Evolutionary conservation across 2,888 invertebrate genomes (phyloP).

Genomic region (Hyalella azteca): DNA sequence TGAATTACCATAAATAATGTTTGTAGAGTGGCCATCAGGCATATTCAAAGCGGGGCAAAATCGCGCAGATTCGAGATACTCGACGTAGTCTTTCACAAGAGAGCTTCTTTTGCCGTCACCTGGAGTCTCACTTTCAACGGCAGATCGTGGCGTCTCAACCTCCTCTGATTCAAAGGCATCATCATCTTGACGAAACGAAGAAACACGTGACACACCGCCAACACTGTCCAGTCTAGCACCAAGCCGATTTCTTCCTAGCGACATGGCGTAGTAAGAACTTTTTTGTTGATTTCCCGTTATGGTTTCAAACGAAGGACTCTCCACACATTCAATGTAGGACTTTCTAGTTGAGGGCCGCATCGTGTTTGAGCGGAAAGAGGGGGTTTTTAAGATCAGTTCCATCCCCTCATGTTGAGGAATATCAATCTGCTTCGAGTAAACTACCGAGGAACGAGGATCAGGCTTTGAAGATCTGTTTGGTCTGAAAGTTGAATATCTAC

Average conservation of each 20-base stretch:
- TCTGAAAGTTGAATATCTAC: conserved; percentile 29
- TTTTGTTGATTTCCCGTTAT: background rate
- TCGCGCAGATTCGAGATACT: background rate
- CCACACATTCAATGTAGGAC: conserved; percentile 19
- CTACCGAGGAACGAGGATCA: background rate
- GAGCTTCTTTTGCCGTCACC: background rate
- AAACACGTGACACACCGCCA: background rate
- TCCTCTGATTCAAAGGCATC: background rate
- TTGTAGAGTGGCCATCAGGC: background rate
- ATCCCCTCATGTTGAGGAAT: background rate
- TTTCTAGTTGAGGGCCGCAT: background rate
- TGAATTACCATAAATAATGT: too few relatives aligned
- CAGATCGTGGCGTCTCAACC: background rate
- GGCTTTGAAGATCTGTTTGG: background rate
- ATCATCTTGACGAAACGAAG: background rate
- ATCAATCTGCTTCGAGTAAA: background rate
- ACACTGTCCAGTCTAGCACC: background rate
- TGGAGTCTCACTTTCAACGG: background rate
- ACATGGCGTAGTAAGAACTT: background rate
- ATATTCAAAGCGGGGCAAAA: conserved; percentile 1
- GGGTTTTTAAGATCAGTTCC: background rate
- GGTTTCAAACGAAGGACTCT: background rate
- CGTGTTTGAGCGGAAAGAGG: background rate
- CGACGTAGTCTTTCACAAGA: conserved; percentile 1
- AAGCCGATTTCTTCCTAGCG: background rate